Evolutionary conservation across 1,140 invertebrate species (phyloP), one percentile per base, ranked within the genome.

Genomic region (Pissodes strobi): DNA sequence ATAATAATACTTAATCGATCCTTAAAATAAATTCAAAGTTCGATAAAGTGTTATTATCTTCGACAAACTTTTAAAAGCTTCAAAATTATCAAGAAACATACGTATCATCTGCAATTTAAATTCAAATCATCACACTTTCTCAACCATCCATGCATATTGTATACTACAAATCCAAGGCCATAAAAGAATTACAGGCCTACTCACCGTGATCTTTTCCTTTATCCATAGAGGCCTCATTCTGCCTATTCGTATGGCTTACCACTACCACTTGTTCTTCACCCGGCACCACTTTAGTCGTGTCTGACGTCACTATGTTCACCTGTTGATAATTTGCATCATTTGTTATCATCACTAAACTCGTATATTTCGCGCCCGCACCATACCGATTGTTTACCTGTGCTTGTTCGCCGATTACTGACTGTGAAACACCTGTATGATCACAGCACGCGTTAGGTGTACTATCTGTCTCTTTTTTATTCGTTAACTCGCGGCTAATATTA

Each of bases 301-400:
- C 87, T 66, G 83, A 85, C 59, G 87, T 87, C 70, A 89, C 84
- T 43, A 90, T 87, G 74, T 85, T 88, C 65, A 89, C 87, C 68
- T 85, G 82, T 41, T 83, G 81, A 64, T 82, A 82, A 59, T 67
- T 56, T 15, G 64, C 34, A 75, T 88, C 88, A 79, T 90, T 86
- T 67, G 88, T 93, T 79, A 93, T 92, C 90, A 91, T 92, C 78
- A 92, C 88, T 81, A 91, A 84, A 81, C 90, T 92, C 69, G 88
- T 90, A 75, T 91, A 92, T 72, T 88, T 88, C 79, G 88, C 88
- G 38, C 51, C 19, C 69, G 83, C 68, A 83, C 46, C 56, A 59
- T 58, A 23, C 5, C 48, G 37, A 76, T 76, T 78, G 79, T 80
- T 79, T 77, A 78, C 79, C 79, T 76, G 79, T 76, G 78, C 71